Conservation (phyloP, 2,888 invertebrate genomes). For the Pollenia labialis region DNA sequence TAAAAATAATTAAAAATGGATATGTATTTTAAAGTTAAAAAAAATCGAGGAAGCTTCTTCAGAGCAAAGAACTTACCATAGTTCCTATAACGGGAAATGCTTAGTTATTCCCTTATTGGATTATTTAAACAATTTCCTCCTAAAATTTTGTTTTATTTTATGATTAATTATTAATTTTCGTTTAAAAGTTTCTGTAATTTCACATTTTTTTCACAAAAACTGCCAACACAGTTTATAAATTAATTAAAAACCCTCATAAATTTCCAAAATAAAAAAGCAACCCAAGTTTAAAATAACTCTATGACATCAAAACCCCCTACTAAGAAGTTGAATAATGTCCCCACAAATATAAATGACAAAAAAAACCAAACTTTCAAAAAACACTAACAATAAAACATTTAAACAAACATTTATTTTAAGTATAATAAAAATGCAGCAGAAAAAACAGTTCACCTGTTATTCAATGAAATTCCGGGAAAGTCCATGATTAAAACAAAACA, state of each 20-base stretch:
- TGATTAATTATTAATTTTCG: constrained; percentile 47
- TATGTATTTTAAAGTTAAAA: too few species aligned
- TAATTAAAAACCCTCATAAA: constrained; percentile 72
- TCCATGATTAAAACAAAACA: constrained; percentile 75
- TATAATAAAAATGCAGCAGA: neutral
- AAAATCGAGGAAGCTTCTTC: neutral
- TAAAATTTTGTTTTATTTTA: neutral
- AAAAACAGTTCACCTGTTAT: constrained; percentile 75
- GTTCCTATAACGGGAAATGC: too few species aligned
- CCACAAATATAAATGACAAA: constrained; percentile 38
- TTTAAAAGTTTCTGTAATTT: neutral
- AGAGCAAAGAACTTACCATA: neutral
- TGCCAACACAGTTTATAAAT: constrained; percentile 71
- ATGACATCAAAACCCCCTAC: constrained; percentile 52
- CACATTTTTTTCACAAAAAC: constrained; percentile 40
- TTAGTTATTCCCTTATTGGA: too few species aligned
- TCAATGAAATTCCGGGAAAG: constrained; percentile 80
- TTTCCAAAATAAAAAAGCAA: constrained; percentile 23
- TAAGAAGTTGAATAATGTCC: constrained; percentile 60
- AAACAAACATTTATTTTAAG: constrained; percentile 23
- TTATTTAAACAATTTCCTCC: neutral
- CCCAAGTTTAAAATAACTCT: constrained; percentile 49
- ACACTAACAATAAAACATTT: constrained; percentile 49
- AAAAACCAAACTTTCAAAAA: constrained; percentile 50
- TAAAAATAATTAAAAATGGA: too few species aligned